phyloP scores from a whole-genome alignment of 2,797 vertebrate genomes.

The Chelmon rostratus region DNA sequence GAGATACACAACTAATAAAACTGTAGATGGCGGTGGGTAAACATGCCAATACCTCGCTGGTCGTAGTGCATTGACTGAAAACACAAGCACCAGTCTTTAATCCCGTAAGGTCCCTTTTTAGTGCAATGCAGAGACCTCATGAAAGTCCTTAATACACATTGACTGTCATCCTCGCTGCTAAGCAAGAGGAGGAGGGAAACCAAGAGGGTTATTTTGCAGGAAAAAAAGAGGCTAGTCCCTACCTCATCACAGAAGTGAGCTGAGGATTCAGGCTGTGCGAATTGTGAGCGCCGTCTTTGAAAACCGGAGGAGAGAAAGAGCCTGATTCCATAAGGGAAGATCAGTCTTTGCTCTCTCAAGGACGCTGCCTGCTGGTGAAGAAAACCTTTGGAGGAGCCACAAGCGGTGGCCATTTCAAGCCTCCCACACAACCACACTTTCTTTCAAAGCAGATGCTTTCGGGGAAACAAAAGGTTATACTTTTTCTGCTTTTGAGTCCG shows the following conservation, averaged over 20 bases:
- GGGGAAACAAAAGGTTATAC: conserved; percentile 20
- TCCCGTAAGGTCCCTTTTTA: conserved; percentile 1
- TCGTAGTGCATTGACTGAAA: not conserved
- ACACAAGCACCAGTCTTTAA: conserved; percentile 2
- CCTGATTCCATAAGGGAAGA: conserved; percentile 5
- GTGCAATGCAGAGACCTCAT: not conserved
- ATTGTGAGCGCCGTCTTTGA: conserved; percentile 12
- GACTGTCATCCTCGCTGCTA: not conserved
- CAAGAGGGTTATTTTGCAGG: conserved; percentile 19
- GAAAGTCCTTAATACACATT: conserved; percentile 2
- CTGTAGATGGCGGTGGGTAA: not conserved
- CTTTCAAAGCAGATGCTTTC: conserved; percentile 32
- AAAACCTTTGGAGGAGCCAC: conserved; percentile 26
- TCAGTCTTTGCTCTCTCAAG: conserved; percentile 38
- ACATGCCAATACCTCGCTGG: conserved; percentile 7
- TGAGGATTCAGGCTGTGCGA: conserved; percentile 17
- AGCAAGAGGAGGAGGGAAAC: not conserved
- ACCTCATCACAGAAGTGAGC: conserved; percentile 12
- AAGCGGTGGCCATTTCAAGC: conserved; percentile 35
- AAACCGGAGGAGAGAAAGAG: conserved; percentile 9
- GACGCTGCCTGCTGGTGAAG: conserved; percentile 30
- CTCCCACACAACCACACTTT: conserved; percentile 28
- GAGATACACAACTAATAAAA: conserved; percentile 15
- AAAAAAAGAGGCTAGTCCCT: not conserved
- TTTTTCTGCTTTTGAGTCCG: conserved; percentile 8